Evolutionary conservation across 2,888 invertebrate genomes (phyloP), one percentile per base, ranked within the genome.

Genomic region (Mythimna impura): DNA sequence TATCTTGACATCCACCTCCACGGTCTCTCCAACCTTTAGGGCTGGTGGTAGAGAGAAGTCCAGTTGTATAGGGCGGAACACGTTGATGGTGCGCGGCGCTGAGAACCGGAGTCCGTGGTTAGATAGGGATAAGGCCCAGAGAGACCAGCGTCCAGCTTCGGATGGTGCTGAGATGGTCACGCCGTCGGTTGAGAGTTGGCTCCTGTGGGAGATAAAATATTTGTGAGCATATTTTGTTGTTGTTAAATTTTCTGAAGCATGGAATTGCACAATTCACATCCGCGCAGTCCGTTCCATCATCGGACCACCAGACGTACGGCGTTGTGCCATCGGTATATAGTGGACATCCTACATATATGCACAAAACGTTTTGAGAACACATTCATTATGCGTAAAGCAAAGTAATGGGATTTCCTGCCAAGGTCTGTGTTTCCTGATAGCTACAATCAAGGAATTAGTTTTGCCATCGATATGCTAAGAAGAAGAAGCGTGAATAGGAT

Each of bases 1-100:
- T 73, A 97, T 97, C 91, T 97, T 97, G 81, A 97, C 97, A 84
- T 97, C 97, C n/a, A 97, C 97, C 88, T 97, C 97, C 0, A 97
- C 96, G 0, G 97, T 97, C 89, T 97, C 97, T 0, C 97, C 96
- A 14, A 97, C 97, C 82, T 97, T 96, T 85, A 97, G 89, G 2
- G 96, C 97, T 0, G 96, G 95, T 7, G 97, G 97, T 8, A 97
- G 91, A 0, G 96, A 92, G 88, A 97, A 97, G 90, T 97, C 97
- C 74, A 97, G 96, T 83, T 97, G 97, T 14, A 97, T 96, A 0
- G 97, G 97, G 3, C 97, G 93, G 90, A 97, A 97, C 55, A 97
- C 97, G 86, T 97, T 96, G 80, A 97, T 94, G 70, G 95, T 95
- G n/a, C 96, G 93, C 0, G 97, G 97, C 0, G 97, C 94, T 0